These are phyloP conservation scores for Phrynosoma platyrhinos DNA, from an alignment of 2,113 vertebrate genomes.

Conservation along the genomic window DNA sequence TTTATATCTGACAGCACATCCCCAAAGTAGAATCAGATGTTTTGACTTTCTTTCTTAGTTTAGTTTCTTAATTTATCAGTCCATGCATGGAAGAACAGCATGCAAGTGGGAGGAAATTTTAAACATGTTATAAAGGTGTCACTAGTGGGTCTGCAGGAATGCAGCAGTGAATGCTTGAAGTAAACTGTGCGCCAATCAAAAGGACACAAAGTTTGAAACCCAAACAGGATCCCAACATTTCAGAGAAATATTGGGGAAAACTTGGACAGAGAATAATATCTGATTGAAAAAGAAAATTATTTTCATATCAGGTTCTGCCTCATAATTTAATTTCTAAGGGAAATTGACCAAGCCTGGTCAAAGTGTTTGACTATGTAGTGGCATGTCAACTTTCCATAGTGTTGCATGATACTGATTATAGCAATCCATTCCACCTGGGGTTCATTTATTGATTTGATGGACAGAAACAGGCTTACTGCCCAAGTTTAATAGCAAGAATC, in stretches of 20 bases:
- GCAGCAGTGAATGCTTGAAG: background rate
- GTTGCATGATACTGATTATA: background rate
- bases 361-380: background rate
- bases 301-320: background rate
- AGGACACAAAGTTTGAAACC: background rate
- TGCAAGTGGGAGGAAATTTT: background rate
- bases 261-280: background rate
- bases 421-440: too few species aligned
- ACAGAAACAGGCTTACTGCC: too few species aligned
- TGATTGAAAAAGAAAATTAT: background rate
- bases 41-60: background rate
- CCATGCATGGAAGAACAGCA: background rate
- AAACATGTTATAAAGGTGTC: background rate
- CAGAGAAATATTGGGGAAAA: background rate
- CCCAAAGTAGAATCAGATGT: background rate
- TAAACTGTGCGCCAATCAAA: background rate
- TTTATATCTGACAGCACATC: background rate
- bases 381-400: background rate
- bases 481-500: too few species aligned
- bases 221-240: background rate
- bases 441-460: too few species aligned
- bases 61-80: conserved; percentile 3
- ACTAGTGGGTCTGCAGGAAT: background rate
- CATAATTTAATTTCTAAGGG: background rate
- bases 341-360: background rate